Percentiles rank a stretch among this genome's conserved stretches.
phyloP scores from a whole-genome alignment of 2,113 vertebrate genomes.

The Cepphus grylle region DNA sequence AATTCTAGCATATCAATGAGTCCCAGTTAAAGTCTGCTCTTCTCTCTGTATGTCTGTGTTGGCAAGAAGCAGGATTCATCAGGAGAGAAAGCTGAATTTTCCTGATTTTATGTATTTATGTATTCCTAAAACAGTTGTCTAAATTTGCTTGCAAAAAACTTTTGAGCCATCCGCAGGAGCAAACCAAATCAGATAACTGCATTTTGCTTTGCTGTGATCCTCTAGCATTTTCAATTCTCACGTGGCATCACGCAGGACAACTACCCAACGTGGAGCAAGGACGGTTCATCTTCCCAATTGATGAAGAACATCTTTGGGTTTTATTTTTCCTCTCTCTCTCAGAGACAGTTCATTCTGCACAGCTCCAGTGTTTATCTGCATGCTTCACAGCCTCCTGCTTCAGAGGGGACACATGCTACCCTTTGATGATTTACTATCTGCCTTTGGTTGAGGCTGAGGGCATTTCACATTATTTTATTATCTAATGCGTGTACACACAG shows the following conservation, averaged over 20 bases:
- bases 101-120: neutral
- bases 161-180: rapidly evolving
- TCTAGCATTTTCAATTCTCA: neutral
- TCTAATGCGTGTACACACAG: neutral
- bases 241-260: neutral
- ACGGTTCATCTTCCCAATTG: neutral
- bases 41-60: rapidly evolving
- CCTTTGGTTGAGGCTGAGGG: constrained; percentile 28
- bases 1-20: no score
- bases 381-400: neutral
- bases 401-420: neutral
- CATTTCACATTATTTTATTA: constrained; percentile 38
- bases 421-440: neutral
- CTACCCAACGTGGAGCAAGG: rapidly evolving
- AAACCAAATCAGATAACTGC: neutral
- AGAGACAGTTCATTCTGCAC: neutral
- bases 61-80: neutral
- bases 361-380: neutral
- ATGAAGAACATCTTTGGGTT: neutral
- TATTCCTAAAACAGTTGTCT: neutral
- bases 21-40: neutral
- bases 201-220: neutral
- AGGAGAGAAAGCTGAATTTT: neutral
- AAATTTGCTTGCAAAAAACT: neutral
- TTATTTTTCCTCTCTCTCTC: neutral